Evolutionary conservation across 2,113 vertebrate genomes (phyloP), one percentile per base, ranked within the genome.

Genomic region (Benitochromis conjunctus): DNA sequence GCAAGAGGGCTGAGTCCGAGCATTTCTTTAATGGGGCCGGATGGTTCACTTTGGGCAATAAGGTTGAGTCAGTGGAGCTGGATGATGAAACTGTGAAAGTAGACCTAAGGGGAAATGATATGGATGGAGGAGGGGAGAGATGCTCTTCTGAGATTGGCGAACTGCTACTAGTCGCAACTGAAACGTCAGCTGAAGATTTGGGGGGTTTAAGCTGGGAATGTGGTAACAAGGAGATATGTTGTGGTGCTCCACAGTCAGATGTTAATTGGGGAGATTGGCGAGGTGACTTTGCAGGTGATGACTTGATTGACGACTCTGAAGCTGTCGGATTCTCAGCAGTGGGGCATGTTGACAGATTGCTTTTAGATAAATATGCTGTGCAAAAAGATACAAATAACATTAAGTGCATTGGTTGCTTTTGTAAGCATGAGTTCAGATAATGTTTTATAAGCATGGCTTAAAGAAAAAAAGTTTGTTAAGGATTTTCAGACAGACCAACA

Each of bases 51-150:
- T 79, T 83, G 8, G 91, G 91, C 60, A 92, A 55, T 29, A 89
- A 81, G 24, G 66, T n/a, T 26, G 78, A 83, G 19, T 91, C 64
- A 21, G 66, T n/a, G 9, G 92, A 92, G 80, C 80, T 87, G 29
- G 76, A 83, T 81, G 92, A 87, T 13, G 86, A 92, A 53, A 94
- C 21, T 11, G 81, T 89, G 69, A 92, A 90, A 0, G 91, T 92
- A 29, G 91, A 94, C 78, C 92, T 86, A 5, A 93, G 82, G 8
- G 84, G 38, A 66, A 56, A 48, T 34, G 66, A 53, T 19, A 9
- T 21, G 46, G 79, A 69, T 48, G 85, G 79, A 91, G 81, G 84
- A 21, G 51, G 24, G 19, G 57, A 78, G 9, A 24, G 24, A 78
- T 41, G 16, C 14, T 85, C 74, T 31, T 89, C 58, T 62, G 78